Percentiles rank a stretch among this genome's conserved stretches.
Evolutionary conservation across 2,888 invertebrate species (phyloP).

Genomic region (Ennomos fuscantarius): DNA sequence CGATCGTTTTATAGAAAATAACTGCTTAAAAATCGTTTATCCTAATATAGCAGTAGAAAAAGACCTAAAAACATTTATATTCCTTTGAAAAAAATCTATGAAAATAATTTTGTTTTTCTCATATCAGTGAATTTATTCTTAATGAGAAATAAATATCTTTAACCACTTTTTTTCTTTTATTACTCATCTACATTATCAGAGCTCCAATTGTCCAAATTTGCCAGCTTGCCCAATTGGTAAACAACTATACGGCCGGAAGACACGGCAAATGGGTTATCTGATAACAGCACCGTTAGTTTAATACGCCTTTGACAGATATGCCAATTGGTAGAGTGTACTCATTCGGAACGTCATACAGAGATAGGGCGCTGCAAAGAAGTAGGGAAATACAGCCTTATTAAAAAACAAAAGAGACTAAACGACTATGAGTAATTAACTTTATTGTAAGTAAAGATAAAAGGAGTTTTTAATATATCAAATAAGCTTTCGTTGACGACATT

Average conservation of each 20-base stretch:
- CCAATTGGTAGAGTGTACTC: constrained; percentile 49
- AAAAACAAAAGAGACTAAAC: constrained; percentile 3
- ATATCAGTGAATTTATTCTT: too few species aligned
- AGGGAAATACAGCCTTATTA: constrained; percentile 11
- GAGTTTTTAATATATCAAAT: too few species aligned
- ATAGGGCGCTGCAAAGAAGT: too few species aligned
- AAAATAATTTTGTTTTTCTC: too few species aligned
- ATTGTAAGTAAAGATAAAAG: too few species aligned
- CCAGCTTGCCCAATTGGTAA: constrained; percentile 50
- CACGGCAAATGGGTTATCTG: constrained; percentile 58
- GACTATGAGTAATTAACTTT: too few species aligned
- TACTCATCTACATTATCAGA: constrained; percentile 61
- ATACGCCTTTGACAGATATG: constrained; percentile 53
- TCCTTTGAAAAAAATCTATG: neutral
- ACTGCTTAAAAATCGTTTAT: too few species aligned
- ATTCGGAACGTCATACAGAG: constrained; percentile 23
- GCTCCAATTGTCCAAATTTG: constrained; percentile 64
- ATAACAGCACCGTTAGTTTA: constrained; percentile 59
- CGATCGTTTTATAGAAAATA: too few species aligned
- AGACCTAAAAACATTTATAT: neutral
- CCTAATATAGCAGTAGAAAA: too few species aligned
- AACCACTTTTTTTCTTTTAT: too few species aligned
- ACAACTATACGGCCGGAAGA: constrained; percentile 65
- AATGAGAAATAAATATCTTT: too few species aligned
- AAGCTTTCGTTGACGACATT: too few species aligned